Percentiles rank a stretch among this genome's conserved stretches.
Evolutionary conservation across 2,113 vertebrate genomes (phyloP).

Genomic region (Dicerorhinus sumatrensis): DNA sequence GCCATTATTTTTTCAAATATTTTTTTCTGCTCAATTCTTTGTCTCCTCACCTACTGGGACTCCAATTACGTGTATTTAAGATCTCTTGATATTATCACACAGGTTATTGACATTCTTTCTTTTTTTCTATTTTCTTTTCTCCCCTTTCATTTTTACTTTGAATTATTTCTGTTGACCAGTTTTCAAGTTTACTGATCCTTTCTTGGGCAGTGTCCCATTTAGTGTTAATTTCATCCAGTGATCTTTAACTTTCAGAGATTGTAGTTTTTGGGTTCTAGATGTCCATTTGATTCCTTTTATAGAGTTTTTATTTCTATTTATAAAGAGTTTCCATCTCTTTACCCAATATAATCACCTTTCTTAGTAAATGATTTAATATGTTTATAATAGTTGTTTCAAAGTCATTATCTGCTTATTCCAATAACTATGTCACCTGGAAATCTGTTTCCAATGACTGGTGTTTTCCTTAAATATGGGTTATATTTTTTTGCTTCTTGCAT

Average conservation of each 20-base stretch:
- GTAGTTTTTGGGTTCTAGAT: background rate
- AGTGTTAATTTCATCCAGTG: background rate
- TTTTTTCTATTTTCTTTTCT: background rate
- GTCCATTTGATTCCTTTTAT: background rate
- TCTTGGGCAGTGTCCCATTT: background rate
- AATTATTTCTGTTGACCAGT: conserved; percentile 3
- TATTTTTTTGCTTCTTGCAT: background rate
- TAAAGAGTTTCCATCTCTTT: background rate
- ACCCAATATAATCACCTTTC: background rate
- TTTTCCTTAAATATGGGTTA: background rate
- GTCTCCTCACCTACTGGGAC: background rate
- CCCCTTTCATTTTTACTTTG: background rate
- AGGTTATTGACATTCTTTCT: background rate
- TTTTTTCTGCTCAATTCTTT: background rate
- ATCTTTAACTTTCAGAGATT: background rate
- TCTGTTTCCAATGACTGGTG: background rate
- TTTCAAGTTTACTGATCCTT: background rate
- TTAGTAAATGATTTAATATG: background rate
- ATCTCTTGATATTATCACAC: background rate
- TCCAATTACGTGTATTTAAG: background rate
- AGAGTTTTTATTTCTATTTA: background rate
- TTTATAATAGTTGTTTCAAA: background rate
- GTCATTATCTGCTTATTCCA: background rate
- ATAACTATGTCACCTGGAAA: background rate
- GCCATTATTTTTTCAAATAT: background rate